phyloP scores from a whole-genome alignment of 1,140 invertebrate species.

The Dendrolimus punctatus region DNA sequence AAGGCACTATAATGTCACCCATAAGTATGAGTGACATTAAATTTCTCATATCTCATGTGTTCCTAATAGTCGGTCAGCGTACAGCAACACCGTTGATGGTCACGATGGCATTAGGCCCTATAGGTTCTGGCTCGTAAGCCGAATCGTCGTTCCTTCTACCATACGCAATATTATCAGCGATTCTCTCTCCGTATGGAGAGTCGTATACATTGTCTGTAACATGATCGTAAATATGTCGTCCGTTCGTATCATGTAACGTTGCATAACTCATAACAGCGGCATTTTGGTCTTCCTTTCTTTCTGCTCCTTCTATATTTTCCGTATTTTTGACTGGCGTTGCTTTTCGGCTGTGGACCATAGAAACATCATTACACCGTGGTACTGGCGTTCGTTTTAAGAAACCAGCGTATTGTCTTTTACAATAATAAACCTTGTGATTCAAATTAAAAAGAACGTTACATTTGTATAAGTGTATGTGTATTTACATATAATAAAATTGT shows the following conservation, averaged over 20 bases:
- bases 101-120: slow-evolving; percentile 50
- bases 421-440: too few relatives aligned
- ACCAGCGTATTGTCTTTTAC: too few relatives aligned
- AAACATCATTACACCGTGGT: not conserved
- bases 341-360: slow-evolving; percentile 74
- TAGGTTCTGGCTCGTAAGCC: slow-evolving; percentile 67
- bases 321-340: slow-evolving; percentile 89
- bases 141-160: slow-evolving; percentile 69
- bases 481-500: too few relatives aligned
- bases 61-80: slow-evolving; percentile 28
- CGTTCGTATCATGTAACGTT: slow-evolving; percentile 80
- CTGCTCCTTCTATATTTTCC: slow-evolving; percentile 88
- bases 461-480: too few relatives aligned
- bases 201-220: slow-evolving; percentile 84
- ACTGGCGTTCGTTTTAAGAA: too few relatives aligned
- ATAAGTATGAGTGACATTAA: too few relatives aligned
- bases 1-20: too few relatives aligned
- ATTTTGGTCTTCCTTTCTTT: slow-evolving; percentile 87
- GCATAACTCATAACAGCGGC: slow-evolving; percentile 91
- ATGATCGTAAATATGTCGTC: slow-evolving; percentile 81
- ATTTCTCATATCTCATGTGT: too few relatives aligned
- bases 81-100: slow-evolving; percentile 69
- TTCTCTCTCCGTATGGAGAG: slow-evolving; percentile 73
- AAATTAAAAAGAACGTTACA: too few relatives aligned
- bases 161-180: slow-evolving; percentile 62